Conservation (phyloP, 2,888 invertebrate genomes). For the Syritta pipiens region DNA sequence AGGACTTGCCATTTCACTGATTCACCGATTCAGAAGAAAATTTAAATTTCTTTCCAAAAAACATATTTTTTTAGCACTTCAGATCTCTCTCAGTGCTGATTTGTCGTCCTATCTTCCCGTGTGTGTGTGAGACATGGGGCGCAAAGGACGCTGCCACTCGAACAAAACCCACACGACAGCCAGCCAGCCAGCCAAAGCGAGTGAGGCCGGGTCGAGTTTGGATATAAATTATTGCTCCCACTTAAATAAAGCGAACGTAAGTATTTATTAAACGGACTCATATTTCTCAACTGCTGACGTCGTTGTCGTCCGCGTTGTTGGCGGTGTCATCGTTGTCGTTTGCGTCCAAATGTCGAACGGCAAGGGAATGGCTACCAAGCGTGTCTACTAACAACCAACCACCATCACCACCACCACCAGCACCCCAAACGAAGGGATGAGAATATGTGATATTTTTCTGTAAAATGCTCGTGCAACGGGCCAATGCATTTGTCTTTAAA, state of each 20-base stretch:
- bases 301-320: too few relatives aligned
- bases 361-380: background rate
- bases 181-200: too few relatives aligned
- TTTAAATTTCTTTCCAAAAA: slow-evolving; percentile 47
- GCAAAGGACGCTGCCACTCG: slow-evolving; percentile 39
- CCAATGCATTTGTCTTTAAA: slow-evolving; percentile 62
- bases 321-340: slow-evolving; percentile 38
- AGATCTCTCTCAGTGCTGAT: background rate
- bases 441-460: slow-evolving; percentile 33
- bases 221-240: slow-evolving; percentile 65
- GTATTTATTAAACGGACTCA: slow-evolving; percentile 67
- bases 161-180: slow-evolving; percentile 30
- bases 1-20: slow-evolving; percentile 22
- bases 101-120: slow-evolving; percentile 1
- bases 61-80: slow-evolving; percentile 51
- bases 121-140: too few relatives aligned
- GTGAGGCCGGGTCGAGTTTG: slow-evolving; percentile 40
- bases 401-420: too few relatives aligned
- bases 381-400: slow-evolving; percentile 23
- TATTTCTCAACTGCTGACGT: slow-evolving; percentile 58
- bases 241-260: slow-evolving; percentile 66
- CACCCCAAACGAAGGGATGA: too few relatives aligned
- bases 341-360: slow-evolving; percentile 51
- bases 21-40: slow-evolving; percentile 30
- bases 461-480: slow-evolving; percentile 32